A percentile compares a stretch with the other conserved stretches of the same genome.
Conservation (phyloP, 2,888 invertebrate species). For the Zygogramma bicolorata region DNA sequence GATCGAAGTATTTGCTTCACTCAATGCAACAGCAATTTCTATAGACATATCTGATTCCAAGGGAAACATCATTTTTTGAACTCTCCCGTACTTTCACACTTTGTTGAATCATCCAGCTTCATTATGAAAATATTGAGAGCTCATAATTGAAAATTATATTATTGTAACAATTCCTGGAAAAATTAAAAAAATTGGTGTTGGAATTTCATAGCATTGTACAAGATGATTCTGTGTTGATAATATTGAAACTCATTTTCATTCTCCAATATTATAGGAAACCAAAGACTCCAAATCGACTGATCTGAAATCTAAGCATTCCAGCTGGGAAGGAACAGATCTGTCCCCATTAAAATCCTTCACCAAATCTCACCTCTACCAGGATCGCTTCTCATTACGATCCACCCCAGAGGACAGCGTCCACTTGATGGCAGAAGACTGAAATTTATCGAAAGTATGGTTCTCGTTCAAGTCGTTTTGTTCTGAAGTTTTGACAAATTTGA, state of each 20-base stretch:
- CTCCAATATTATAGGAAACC: conserved; percentile 43
- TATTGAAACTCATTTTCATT: background rate
- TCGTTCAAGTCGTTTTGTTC: conserved; percentile 11
- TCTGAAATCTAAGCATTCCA: conserved; percentile 61
- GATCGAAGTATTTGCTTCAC: too few relatives aligned
- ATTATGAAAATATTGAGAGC: too few relatives aligned
- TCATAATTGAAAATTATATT: too few relatives aligned
- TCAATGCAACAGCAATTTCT: too few relatives aligned
- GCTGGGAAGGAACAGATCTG: conserved; percentile 61
- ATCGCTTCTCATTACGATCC: conserved; percentile 69
- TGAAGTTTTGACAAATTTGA: background rate
- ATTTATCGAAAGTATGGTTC: background rate
- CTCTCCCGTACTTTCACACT: too few relatives aligned
- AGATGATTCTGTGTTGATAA: background rate
- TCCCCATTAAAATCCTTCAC: conserved; percentile 58
- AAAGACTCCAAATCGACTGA: conserved; percentile 57
- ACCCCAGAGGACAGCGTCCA: conserved; percentile 71
- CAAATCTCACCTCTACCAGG: conserved; percentile 64
- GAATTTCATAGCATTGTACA: background rate
- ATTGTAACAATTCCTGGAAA: too few relatives aligned
- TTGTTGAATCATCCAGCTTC: too few relatives aligned
- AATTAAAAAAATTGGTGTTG: too few relatives aligned
- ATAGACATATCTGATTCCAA: too few relatives aligned
- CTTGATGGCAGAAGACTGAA: conserved; percentile 66
- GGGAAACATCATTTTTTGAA: too few relatives aligned